phyloP scores from a whole-genome alignment of 1,140 invertebrate genomes.

The Venturia canescens region DNA sequence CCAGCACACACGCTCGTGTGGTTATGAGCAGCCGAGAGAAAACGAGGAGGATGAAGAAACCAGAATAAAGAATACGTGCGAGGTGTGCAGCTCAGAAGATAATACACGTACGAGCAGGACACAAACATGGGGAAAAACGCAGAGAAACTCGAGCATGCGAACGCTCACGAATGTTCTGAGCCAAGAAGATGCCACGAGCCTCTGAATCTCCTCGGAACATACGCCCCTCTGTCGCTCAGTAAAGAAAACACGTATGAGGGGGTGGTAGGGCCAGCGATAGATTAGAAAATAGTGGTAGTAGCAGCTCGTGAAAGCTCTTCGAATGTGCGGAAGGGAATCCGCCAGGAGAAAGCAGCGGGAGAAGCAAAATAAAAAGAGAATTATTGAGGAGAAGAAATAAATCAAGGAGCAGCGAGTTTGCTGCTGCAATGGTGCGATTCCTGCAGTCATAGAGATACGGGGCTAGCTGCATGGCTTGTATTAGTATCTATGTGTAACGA shows the following conservation, averaged over 20 bases:
- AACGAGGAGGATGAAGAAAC: no score
- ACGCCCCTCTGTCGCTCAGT: background rate
- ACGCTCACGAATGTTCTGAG: no score
- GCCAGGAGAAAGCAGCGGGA: background rate
- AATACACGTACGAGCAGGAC: no score
- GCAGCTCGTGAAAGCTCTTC: slow-evolving; percentile 11
- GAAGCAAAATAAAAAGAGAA: slow-evolving; percentile 35
- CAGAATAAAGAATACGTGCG: no score
- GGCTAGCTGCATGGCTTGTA: no score
- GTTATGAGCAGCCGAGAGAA: no score
- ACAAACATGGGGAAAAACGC: no score
- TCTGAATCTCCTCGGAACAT: background rate
- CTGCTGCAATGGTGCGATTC: slow-evolving; percentile 21
- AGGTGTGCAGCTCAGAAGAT: no score
- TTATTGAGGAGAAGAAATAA: slow-evolving; percentile 41
- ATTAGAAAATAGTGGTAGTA: slow-evolving; percentile 1
- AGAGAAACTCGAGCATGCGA: no score
- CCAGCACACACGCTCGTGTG: no score
- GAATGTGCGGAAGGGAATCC: background rate
- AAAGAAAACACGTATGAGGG: background rate
- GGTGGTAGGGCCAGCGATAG: background rate
- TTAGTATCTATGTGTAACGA: no score
- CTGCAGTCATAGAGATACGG: no score
- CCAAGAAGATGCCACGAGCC: background rate
- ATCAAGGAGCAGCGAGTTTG: slow-evolving; percentile 16